Conservation (phyloP, 2,888 invertebrate species). For the Tinea pellionella region DNA sequence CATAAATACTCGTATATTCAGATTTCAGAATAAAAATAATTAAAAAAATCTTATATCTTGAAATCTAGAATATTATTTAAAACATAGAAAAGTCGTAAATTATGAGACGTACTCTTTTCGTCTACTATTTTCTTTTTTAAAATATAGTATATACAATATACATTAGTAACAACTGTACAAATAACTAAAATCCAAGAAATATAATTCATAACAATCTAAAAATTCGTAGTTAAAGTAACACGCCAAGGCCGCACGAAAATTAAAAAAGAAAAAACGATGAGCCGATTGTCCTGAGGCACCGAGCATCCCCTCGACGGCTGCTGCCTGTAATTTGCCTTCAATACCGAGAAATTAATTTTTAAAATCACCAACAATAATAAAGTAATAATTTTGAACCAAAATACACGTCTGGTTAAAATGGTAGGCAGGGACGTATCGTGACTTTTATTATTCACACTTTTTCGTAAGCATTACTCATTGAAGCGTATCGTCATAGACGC, state of each 20-base stretch:
- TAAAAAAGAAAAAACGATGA: not conserved
- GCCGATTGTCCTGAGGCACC: slow-evolving; percentile 11
- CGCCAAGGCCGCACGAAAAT: not conserved
- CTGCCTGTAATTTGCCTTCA: slow-evolving; percentile 50
- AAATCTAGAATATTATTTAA: no score
- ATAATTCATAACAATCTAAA: no score
- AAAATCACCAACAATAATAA: slow-evolving; percentile 61
- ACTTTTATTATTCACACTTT: slow-evolving; percentile 21
- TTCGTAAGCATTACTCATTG: not conserved
- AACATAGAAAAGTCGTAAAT: no score
- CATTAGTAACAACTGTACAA: no score
- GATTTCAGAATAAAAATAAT: no score
- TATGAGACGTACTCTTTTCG: no score
- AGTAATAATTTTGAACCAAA: slow-evolving; percentile 60
- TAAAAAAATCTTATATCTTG: no score
- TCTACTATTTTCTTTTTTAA: no score
- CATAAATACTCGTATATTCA: no score
- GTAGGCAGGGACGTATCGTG: slow-evolving; percentile 40
- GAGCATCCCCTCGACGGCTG: slow-evolving; percentile 22
- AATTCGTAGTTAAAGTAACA: not conserved
- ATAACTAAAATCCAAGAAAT: no score
- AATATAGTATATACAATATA: no score
- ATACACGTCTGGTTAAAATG: slow-evolving; percentile 43
- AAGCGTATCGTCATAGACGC: not conserved
- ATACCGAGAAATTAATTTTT: slow-evolving; percentile 64